Base-by-base conservation (phyloP, 2,888 invertebrate genomes). In the Aplocera efformata region DNA sequence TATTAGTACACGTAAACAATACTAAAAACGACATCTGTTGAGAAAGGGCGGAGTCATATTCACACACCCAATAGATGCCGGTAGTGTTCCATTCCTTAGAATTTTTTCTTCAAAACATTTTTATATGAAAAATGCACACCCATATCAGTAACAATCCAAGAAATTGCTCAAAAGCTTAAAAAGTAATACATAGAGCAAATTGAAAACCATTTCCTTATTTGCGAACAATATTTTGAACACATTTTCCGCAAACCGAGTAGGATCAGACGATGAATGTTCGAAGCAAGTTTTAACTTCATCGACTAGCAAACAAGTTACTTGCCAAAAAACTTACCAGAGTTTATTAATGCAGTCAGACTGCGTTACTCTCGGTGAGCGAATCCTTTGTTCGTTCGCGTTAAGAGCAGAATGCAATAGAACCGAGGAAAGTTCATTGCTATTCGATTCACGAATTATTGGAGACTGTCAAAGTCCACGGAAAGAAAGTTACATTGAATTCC, bases 301-400 rank as follows among this genome's bases (percentile, higher is more conserved):
- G 46, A 46, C 48, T 53, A 58, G 53, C 60, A 70, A 63, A 64
- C 60, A 69, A 71, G 59, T 61, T 61, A 51, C 60, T 62, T 79
- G 81, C 81, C 83, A 83, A 83, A 82, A 83, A 80, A 77, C 75
- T 81, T 74, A 50, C 55, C 36, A 7, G 57, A 67, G 63, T 77
- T 72, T 72, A 81, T 79, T 81, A 80, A 80, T 77, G 71, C 70
- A 78, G 74, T 75, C 74, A 61, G 63, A 63, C 63, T 63, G 59
- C 63, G 70, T 82, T 80, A 79, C 65, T 74, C 53, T 63, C 71
- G 66, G 61, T 49, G 46, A 72, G 68, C 67, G 64, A 74, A 57
- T 75, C 67, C 66, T 73, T 75, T 79, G 72, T 79, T 72, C 45
- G 30, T 22, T 34, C 33, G 49, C 36, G 37, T 49, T 51, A 43